Percentiles rank a stretch among this genome's conserved stretches.
Conservation (phyloP, 2,888 invertebrate genomes). For the Coelogynopora nodosa region DNA sequence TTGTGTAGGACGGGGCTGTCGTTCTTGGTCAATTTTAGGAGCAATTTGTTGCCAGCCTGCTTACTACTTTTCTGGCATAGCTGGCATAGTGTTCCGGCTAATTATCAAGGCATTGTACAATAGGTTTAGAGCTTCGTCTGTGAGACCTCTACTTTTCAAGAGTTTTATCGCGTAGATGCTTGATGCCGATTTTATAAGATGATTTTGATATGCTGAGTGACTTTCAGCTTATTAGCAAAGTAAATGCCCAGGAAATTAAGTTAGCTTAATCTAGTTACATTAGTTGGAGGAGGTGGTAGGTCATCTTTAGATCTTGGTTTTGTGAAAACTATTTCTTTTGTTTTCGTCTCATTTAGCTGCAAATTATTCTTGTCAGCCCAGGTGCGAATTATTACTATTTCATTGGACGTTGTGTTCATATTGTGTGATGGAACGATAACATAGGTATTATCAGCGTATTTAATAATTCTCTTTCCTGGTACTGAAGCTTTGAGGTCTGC, state of each 20-base stretch:
- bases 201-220: neutral
- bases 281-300: no score
- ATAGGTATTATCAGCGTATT: slow-evolving; percentile 7
- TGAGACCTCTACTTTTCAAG: neutral
- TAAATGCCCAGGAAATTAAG: neutral
- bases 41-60: neutral
- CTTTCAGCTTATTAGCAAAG: neutral
- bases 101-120: no score
- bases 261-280: neutral
- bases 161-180: neutral
- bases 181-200: neutral
- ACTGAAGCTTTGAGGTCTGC: slow-evolving; percentile 12
- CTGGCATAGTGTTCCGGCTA: neutral
- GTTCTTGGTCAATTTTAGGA: no score
- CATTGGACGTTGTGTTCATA: neutral
- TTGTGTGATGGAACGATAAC: neutral
- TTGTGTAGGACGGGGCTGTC: no score
- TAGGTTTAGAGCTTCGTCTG: neutral
- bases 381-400: neutral
- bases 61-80: neutral
- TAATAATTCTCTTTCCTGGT: slow-evolving; percentile 6
- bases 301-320: neutral
- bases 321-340: neutral
- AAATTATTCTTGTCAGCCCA: slow-evolving; percentile 6
- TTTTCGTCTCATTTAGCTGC: neutral